phyloP scores from a whole-genome alignment of 2,797 vertebrate genomes.

The Orientallactaga sibirica region DNA sequence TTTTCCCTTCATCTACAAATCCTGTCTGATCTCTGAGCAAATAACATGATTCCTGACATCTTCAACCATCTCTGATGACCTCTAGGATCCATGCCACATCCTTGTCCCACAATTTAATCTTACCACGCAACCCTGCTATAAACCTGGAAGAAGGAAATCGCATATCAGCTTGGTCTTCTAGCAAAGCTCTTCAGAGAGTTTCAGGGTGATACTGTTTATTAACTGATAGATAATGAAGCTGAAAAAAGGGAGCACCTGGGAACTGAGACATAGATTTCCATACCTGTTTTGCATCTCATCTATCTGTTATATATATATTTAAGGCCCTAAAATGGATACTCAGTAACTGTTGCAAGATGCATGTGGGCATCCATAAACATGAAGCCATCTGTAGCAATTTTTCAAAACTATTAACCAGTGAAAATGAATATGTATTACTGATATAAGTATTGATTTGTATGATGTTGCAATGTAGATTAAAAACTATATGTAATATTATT shows the following conservation, averaged over 20 bases:
- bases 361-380: conserved; percentile 76
- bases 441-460: conserved; percentile 47
- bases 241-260: neutral
- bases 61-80: neutral
- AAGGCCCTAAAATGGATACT: conserved; percentile 28
- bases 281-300: conserved; percentile 44
- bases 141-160: neutral
- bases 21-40: neutral
- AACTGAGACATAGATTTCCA: conserved; percentile 7
- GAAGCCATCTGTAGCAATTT: conserved; percentile 77
- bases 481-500: conserved; percentile 72
- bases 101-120: conserved; percentile 17
- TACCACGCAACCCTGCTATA: neutral
- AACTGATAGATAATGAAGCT: neutral
- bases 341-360: conserved; percentile 61
- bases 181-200: conserved; percentile 6
- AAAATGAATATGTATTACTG: conserved; percentile 76
- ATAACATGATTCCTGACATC: neutral
- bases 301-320: conserved; percentile 50
- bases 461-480: conserved; percentile 67
- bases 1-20: neutral
- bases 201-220: neutral
- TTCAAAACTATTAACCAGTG: conserved; percentile 70
- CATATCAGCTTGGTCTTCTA: neutral
- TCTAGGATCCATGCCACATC: neutral